Conservation (phyloP, 92 coral and sea anemone species). For the Paragorgia papillata region DNA sequence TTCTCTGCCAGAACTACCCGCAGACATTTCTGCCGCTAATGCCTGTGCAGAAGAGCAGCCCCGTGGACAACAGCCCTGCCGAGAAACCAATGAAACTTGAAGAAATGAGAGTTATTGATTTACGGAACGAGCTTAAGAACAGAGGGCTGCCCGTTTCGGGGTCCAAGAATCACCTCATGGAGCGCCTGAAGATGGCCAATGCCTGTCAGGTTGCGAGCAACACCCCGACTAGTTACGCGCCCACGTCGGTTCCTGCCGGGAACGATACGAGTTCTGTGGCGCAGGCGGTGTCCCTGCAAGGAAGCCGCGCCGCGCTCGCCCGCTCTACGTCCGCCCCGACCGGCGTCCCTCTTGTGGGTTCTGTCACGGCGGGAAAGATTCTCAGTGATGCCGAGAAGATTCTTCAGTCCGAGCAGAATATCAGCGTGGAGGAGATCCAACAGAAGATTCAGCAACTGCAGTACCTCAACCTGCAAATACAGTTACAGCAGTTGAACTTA, state of each 20-base stretch:
- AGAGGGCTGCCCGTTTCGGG: constrained; percentile 98
- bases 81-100: constrained; percentile 92
- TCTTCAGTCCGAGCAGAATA: constrained; percentile 62
- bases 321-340: constrained; percentile 50
- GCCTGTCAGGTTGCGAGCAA: constrained; percentile 7
- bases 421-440: constrained; percentile 77
- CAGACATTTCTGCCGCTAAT: constrained; percentile 77
- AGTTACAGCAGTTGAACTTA: constrained; percentile 77
- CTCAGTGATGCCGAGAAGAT: constrained; percentile 51
- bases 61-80: constrained; percentile 46
- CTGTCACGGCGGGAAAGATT: constrained; percentile 29
- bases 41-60: constrained; percentile 76
- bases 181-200: constrained; percentile 70
- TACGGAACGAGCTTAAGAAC: constrained; percentile 90
- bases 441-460: constrained; percentile 94
- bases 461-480: constrained; percentile 89
- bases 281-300: constrained; percentile 42
- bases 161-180: constrained; percentile 88
- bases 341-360: constrained; percentile 26
- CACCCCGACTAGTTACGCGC: constrained; percentile 11
- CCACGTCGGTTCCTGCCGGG: not conserved
- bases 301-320: constrained; percentile 16
- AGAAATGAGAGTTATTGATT: constrained; percentile 96
- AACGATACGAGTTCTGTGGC: constrained; percentile 43
- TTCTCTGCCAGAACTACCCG: constrained; percentile 92